These are phyloP conservation scores for Scelioninae gen. 1 DNA, from an alignment of 2,888 invertebrate species.

Conservation along the genomic window DNA sequence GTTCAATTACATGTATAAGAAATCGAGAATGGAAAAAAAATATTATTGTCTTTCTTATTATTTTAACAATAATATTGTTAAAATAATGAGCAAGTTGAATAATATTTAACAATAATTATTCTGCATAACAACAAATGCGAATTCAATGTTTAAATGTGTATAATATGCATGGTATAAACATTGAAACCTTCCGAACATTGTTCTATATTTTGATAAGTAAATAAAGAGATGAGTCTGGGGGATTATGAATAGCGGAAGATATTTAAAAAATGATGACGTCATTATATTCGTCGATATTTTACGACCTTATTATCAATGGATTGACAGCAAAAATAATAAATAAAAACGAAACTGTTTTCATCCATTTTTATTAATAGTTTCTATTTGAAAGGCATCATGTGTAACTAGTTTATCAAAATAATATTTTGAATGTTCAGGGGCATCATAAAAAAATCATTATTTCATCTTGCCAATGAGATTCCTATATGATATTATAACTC, in stretches of 20 bases:
- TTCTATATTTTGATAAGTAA: neutral
- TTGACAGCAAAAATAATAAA: neutral
- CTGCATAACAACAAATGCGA: too few relatives aligned
- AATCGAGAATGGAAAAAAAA: too few relatives aligned
- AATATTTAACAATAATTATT: too few relatives aligned
- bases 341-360: neutral
- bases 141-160: too few relatives aligned
- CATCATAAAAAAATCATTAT: too few relatives aligned
- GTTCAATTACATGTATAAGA: too few relatives aligned
- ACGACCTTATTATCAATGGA: neutral
- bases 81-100: too few relatives aligned
- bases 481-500: too few relatives aligned
- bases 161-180: neutral
- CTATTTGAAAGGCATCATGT: neutral
- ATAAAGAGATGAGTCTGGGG: neutral
- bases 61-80: too few relatives aligned
- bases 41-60: too few relatives aligned
- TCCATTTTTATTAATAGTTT: constrained; percentile 3
- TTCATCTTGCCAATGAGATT: too few relatives aligned
- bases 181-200: neutral
- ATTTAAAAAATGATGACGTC: constrained; percentile 1
- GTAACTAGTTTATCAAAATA: neutral
- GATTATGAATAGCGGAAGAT: constrained; percentile 1
- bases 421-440: neutral
- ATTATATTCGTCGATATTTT: neutral